Percentiles rank a stretch among this genome's conserved stretches.
Conservation (phyloP, 2,113 vertebrate species). For the Lasiurus borealis region DNA sequence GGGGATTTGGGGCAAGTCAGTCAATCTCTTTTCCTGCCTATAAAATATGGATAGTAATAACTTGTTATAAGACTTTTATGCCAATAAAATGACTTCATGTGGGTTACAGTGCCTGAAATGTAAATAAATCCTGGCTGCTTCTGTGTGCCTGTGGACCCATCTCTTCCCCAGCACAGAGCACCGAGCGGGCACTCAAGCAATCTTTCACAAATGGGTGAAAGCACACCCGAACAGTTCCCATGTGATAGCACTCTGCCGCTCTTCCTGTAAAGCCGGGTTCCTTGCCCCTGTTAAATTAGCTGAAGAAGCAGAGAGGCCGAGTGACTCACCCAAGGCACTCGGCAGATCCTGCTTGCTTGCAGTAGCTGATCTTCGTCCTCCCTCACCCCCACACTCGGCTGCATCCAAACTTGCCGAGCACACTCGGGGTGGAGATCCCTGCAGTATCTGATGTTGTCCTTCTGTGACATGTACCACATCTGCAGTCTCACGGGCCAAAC, state of each 20-base stretch:
- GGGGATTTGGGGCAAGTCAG: background rate
- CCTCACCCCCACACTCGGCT: background rate
- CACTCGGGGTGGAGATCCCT: background rate
- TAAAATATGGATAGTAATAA: background rate
- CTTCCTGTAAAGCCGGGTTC: background rate
- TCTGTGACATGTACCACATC: background rate
- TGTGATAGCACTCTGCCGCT: background rate
- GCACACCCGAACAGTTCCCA: rapidly evolving
- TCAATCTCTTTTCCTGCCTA: background rate
- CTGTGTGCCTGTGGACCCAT: background rate
- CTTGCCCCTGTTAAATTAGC: background rate
- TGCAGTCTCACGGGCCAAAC: background rate
- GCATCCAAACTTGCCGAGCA: background rate
- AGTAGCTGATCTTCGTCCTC: rapidly evolving
- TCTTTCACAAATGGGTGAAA: background rate
- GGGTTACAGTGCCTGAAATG: background rate
- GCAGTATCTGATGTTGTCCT: background rate
- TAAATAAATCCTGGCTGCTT: background rate
- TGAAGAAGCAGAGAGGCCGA: background rate
- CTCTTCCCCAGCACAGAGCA: background rate
- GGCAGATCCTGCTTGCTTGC: background rate
- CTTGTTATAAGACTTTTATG: background rate
- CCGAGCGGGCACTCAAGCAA: no score
- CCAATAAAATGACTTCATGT: background rate
- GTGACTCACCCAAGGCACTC: background rate